A percentile compares a stretch with the other conserved stretches of the same genome.
Evolutionary conservation across 2,797 vertebrate species (phyloP).

Genomic region (Pangasius larnaudii): DNA sequence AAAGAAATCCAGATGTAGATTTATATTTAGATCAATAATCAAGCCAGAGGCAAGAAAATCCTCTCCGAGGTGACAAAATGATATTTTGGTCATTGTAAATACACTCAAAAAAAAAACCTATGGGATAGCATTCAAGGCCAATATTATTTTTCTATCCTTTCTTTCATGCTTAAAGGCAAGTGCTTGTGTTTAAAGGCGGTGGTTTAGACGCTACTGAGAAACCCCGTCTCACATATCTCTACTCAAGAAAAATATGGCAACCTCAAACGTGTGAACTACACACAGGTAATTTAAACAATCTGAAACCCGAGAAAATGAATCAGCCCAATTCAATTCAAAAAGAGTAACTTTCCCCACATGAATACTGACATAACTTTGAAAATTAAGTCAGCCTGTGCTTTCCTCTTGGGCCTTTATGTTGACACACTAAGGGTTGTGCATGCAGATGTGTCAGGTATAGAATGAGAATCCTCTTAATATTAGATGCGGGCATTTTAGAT

Average conservation of each 20-base stretch:
- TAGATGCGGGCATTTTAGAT: neutral
- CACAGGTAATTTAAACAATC: neutral
- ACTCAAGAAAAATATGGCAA: neutral
- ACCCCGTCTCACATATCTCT: neutral
- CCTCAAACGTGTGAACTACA: neutral
- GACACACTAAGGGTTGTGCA: too few relatives aligned
- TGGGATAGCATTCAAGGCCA: neutral
- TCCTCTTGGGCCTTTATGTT: neutral
- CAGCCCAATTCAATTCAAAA: neutral
- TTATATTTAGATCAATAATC: neutral
- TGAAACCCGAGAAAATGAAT: neutral
- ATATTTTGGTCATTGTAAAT: neutral
- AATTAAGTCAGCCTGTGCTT: neutral
- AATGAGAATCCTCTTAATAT: neutral
- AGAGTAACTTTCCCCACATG: too few relatives aligned
- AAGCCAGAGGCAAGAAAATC: neutral
- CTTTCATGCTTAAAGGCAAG: neutral
- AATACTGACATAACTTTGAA: neutral
- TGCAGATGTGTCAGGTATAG: neutral
- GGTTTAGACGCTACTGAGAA: neutral
- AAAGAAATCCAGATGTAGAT: neutral
- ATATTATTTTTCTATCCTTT: neutral
- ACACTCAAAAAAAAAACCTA: neutral
- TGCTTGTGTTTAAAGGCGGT: neutral
- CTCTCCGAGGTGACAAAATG: neutral